These are phyloP conservation scores for Phenganax subtilis DNA, from an alignment of 92 coral and sea anemone genomes.

Conservation along the genomic window DNA sequence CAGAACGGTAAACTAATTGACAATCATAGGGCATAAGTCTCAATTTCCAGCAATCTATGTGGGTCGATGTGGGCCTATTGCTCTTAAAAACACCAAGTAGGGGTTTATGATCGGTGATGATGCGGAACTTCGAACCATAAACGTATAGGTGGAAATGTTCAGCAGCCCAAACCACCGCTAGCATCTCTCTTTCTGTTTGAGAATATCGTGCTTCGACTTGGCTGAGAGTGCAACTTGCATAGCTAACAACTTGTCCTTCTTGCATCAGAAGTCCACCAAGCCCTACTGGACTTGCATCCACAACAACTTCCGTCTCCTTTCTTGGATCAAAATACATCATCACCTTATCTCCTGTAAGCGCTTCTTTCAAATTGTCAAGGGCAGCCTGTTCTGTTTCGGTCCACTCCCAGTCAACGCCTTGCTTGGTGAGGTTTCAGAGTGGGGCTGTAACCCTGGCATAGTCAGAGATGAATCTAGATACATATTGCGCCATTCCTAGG, in stretches of 20 bases:
- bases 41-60: slow-evolving; percentile 57
- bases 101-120: slow-evolving; percentile 59
- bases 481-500: neutral
- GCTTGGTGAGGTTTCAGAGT: slow-evolving; percentile 42
- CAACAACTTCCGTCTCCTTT: slow-evolving; percentile 45
- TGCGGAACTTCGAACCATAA: slow-evolving; percentile 45
- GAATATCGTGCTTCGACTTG: slow-evolving; percentile 45
- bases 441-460: slow-evolving; percentile 53
- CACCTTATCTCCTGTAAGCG: slow-evolving; percentile 46
- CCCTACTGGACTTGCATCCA: slow-evolving; percentile 58
- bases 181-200: slow-evolving; percentile 49
- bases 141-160: slow-evolving; percentile 53
- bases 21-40: slow-evolving; percentile 53
- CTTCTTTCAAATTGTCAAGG: slow-evolving; percentile 43
- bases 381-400: slow-evolving; percentile 48
- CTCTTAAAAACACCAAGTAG: slow-evolving; percentile 36
- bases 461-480: neutral
- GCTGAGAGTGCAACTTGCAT: slow-evolving; percentile 53
- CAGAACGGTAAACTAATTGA: slow-evolving; percentile 49
- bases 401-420: slow-evolving; percentile 53
- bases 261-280: slow-evolving; percentile 49
- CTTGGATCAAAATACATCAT: slow-evolving; percentile 53
- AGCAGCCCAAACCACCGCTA: slow-evolving; percentile 56
- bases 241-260: slow-evolving; percentile 46
- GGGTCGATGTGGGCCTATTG: slow-evolving; percentile 48